Conservation (phyloP, 2,113 vertebrate genomes). For the Megatriorchis doriae region DNA sequence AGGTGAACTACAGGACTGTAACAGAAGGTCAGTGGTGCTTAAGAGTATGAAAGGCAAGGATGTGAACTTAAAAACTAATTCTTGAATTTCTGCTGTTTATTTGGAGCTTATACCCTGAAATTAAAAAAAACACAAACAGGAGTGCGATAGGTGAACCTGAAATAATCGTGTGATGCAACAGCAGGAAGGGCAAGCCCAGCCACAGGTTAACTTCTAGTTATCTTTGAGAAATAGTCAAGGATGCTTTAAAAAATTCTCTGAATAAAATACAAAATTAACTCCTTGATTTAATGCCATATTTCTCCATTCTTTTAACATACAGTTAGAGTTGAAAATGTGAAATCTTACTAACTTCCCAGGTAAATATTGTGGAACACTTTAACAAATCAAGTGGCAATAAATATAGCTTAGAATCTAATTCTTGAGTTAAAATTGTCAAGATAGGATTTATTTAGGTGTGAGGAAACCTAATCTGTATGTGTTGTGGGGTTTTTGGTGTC, state of each 20-base stretch:
- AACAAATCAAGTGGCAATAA: neutral
- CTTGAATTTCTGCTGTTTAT: neutral
- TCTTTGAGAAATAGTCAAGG: neutral
- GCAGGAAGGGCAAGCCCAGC: neutral
- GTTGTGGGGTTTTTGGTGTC: neutral
- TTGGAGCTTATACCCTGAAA: neutral
- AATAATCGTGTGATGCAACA: neutral
- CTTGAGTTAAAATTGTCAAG: neutral
- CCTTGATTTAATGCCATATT: neutral
- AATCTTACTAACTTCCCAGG: neutral
- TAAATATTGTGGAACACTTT: neutral
- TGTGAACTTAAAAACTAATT: neutral
- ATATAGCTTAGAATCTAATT: neutral
- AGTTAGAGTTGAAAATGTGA: neutral
- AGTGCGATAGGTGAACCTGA: neutral
- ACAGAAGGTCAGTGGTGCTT: neutral
- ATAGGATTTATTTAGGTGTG: neutral
- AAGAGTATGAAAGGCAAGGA: neutral
- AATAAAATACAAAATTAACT: neutral
- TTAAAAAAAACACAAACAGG: neutral
- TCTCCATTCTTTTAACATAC: neutral
- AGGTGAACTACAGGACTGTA: neutral
- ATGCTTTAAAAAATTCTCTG: neutral
- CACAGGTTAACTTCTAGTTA: neutral
- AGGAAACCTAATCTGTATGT: neutral